Evolutionary conservation across 2,888 invertebrate species (phyloP), one percentile per base, ranked within the genome.

Genomic region (Limnephilus lunatus): DNA sequence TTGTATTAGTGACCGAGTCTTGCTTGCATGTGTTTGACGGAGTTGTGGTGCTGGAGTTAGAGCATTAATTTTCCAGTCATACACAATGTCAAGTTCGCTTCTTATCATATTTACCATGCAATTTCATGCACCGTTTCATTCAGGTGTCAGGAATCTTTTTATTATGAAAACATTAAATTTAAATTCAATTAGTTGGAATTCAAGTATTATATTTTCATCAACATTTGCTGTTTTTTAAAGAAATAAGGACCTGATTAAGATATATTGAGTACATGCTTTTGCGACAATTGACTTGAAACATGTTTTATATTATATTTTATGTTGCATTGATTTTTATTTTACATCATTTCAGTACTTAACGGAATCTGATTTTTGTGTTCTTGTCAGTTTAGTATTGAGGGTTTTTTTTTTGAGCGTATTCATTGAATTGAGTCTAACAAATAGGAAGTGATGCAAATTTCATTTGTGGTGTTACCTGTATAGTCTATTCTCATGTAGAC

Each of bases 41-140:
- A 25, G 25, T 68, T 68, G 68, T 68, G 9, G 25, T 68, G 68
- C 25, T 68, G n/a, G 68, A 68, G 68, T 68, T 68, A n/a, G 68
- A 32, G 35, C 88, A 31, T 32, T 39, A 89, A 89, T 89, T 89
- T 80, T 80, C 35, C 88, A 80, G 80, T 81, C 88, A 89, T 32
- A 80, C 80, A 80, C 88, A 89, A 89, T 89, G 88, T 89, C 88
- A 89, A 89, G 88, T 35, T 80, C 88, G 88, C 39, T 31, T 80
- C 68, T 89, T 80, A 32, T 89, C 88, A 81, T 89, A 89, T 89
- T 89, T 89, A n/a, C 88, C 39, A 9, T 89, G 88, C 88, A 89
- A 89, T 89, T 89, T 89, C 88, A 89, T 89, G 88, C 88, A 80
- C 88, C 88, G 80, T 89, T 89, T 80, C 35, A 32, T 81, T 39